A percentile compares a stretch with the other conserved stretches of the same genome.
Conservation (phyloP, 2,888 invertebrate species). For the Pinctada fucata region DNA sequence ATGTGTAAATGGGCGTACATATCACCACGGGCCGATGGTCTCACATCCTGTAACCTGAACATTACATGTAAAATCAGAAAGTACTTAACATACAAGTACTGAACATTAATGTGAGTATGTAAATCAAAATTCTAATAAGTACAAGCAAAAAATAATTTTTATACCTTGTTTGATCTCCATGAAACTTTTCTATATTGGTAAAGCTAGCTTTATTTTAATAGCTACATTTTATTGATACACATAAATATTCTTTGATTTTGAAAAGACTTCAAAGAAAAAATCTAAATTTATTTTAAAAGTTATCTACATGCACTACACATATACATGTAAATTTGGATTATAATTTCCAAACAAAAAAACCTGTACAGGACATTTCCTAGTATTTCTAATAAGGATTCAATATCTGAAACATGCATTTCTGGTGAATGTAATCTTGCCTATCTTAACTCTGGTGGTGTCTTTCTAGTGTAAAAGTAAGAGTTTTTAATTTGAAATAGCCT, state of each 20-base stretch:
- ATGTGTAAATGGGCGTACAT: conserved; percentile 60
- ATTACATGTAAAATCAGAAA: conserved; percentile 13
- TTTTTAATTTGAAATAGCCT: no score
- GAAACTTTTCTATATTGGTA: no score
- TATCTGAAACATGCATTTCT: background rate
- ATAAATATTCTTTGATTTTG: background rate
- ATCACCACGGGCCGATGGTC: conserved; percentile 47
- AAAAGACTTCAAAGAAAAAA: background rate
- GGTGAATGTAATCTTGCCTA: background rate
- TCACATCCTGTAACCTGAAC: conserved; percentile 57
- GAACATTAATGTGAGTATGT: no score
- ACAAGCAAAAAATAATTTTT: no score
- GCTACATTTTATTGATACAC: no score
- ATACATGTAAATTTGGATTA: background rate
- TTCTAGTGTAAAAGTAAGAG: no score
- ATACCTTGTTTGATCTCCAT: no score
- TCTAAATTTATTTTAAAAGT: background rate
- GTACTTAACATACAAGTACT: background rate
- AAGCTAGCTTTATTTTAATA: no score
- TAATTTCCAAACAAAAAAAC: no score
- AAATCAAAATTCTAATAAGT: no score
- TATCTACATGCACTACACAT: conserved; percentile 6
- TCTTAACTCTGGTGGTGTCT: no score
- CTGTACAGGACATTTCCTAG: no score
- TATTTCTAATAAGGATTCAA: background rate